A percentile compares a stretch with the other conserved stretches of the same genome.
Conservation (phyloP, 1,140 invertebrate genomes). For the Parasteatoda tepidariorum region DNA sequence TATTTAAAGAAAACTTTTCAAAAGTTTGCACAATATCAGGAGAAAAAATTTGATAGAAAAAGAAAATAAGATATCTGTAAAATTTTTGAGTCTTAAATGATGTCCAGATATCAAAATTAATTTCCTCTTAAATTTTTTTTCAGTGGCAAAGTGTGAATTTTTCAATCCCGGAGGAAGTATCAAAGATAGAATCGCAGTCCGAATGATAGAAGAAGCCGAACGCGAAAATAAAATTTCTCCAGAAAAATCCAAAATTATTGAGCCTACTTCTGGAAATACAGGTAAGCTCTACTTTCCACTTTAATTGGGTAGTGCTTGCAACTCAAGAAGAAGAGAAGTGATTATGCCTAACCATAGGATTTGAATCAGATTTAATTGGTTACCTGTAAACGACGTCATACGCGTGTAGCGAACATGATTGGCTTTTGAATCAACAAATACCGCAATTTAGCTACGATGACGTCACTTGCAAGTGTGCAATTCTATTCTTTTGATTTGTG, state of each 20-base stretch:
- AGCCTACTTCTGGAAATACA: conserved; percentile 91
- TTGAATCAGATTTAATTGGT: no score
- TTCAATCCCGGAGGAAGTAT: conserved; percentile 98
- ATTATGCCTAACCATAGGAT: no score
- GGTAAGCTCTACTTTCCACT: no score
- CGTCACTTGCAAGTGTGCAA: no score
- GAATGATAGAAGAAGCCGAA: conserved; percentile 98
- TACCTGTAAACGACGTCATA: no score
- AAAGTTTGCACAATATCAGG: not conserved
- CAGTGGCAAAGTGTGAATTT: conserved; percentile 98
- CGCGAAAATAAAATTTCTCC: conserved; percentile 84
- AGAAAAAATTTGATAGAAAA: not conserved
- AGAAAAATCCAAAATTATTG: conserved; percentile 92
- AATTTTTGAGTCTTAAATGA: not conserved
- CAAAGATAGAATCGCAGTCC: conserved; percentile 93
- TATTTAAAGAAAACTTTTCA: not conserved
- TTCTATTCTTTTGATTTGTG: no score
- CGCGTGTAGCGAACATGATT: no score
- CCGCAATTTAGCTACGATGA: no score
- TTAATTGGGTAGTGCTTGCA: conserved; percentile 4
- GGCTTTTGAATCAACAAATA: no score
- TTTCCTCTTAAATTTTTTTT: conserved; percentile 62
- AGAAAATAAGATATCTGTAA: not conserved
- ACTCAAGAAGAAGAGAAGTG: no score
- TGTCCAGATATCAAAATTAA: not conserved